phyloP scores from a whole-genome alignment of 2,113 vertebrate genomes.

The Anguilla japonica region DNA sequence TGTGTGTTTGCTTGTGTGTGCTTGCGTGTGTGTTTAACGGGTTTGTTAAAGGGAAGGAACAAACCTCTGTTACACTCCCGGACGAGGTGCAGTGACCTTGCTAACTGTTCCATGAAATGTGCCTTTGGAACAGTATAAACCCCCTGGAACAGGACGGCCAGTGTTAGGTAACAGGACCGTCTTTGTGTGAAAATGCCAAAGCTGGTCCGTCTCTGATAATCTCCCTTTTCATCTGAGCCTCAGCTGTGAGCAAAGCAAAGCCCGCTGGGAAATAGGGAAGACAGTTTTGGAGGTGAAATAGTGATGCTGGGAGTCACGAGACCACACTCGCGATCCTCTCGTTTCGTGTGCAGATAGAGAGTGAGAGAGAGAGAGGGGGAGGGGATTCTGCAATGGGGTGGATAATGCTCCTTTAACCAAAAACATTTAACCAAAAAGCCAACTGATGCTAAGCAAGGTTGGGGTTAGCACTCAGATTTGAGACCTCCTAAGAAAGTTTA shows the following conservation, averaged over 20 bases:
- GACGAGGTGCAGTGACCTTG: constrained; percentile 62
- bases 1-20: neutral
- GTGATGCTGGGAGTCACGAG: neutral
- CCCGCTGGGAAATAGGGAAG: constrained; percentile 22
- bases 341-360: neutral
- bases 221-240: constrained; percentile 36
- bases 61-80: constrained; percentile 51
- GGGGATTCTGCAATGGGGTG: neutral
- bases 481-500: neutral
- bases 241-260: constrained; percentile 39
- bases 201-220: constrained; percentile 40
- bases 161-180: constrained; percentile 65
- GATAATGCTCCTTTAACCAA: neutral
- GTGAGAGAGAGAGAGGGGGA: neutral
- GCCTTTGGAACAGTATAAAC: constrained; percentile 54
- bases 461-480: neutral
- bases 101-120: constrained; percentile 67
- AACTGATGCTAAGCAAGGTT: neutral
- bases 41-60: constrained; percentile 51
- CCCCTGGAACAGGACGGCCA: constrained; percentile 57
- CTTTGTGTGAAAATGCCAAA: constrained; percentile 51
- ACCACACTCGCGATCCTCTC: neutral
- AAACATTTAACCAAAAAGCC: no score
- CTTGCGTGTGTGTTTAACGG: constrained; percentile 39
- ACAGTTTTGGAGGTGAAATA: constrained; percentile 27